Base-by-base conservation (phyloP, 37 sponge, comb jelly and placozoan genomes). In the Bolinopsis microptera region DNA sequence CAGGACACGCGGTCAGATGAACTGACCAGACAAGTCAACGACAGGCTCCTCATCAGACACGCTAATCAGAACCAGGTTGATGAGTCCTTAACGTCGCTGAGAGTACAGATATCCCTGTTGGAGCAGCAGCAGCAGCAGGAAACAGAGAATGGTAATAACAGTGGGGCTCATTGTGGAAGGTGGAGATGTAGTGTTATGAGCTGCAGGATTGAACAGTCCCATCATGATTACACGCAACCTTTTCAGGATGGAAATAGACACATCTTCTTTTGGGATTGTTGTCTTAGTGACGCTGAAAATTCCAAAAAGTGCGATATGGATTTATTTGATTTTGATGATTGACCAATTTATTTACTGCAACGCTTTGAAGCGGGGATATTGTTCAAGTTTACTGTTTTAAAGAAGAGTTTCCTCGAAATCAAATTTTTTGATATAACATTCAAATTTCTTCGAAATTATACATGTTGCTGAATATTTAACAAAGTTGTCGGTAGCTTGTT, bases 261-360 rank as follows among this genome's bases (percentile, higher is more conserved):
- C 61, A 86, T 86, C 26, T 86, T 86, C 61, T 86, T 86, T 38
- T 86, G 90, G 90, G 90, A 86, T 41, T 86, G 90, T 34, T 86
- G 90, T 86, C 90, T 86, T 2, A 40, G 90, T 26, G 61, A n/a
- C 21, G 90, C 38, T 23, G 39, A 41, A 34, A 48, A 86, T n/a
- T 39, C 35, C 23, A n/a, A 18, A 21, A 86, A 41, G 90, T 86
- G 90, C 39, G 90, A 86, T 40, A 41, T 41, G 61, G 75, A 30
- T 5, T 72, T 72, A 8, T 28, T 72, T 5, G 31, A 5, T 5
- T 72, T 2, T 30, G 75, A n/a, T 72, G 26, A 5, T 30, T 72
- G 75, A 72, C 18, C 18, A 8, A 28, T n/a, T 28, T 28, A 28
- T 5, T 28, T 48, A 18, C 61, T n/a, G n/a, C n/a, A n/a, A n/a